A percentile compares a stretch with the other conserved stretches of the same genome.
These are phyloP conservation scores for Myrmophylax atrothorax DNA, from an alignment of 2,113 vertebrate species.

Conservation along the genomic window DNA sequence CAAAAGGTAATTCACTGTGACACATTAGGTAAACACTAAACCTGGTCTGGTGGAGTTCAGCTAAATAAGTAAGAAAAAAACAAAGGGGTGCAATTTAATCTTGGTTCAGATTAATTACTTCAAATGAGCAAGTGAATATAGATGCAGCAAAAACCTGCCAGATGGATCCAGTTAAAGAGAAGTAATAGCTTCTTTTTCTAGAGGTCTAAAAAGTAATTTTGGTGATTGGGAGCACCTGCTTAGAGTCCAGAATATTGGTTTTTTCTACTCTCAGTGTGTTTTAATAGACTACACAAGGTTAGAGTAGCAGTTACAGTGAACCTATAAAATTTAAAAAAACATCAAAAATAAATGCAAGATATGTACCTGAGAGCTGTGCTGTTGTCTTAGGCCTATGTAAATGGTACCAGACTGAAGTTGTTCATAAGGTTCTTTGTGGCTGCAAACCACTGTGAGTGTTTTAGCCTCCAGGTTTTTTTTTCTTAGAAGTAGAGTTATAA, in stretches of 20 bases:
- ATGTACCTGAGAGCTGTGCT: background rate
- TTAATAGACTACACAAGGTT: background rate
- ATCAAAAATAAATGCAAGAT: background rate
- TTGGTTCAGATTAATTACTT: constrained; percentile 65
- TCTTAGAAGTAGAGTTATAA: background rate
- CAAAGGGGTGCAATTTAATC: constrained; percentile 44
- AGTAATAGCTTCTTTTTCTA: constrained; percentile 41
- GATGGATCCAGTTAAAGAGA: constrained; percentile 17
- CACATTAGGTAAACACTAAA: constrained; percentile 60
- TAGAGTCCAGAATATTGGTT: background rate
- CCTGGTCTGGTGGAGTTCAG: constrained; percentile 27
- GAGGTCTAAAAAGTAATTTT: constrained; percentile 24
- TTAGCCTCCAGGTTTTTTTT: background rate
- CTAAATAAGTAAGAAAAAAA: constrained; percentile 54
- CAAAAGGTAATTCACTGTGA: constrained; percentile 63
- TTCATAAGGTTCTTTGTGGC: background rate
- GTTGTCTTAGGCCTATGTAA: background rate
- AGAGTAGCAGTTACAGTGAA: background rate
- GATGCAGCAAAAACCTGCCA: constrained; percentile 55
- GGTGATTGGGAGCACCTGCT: background rate
- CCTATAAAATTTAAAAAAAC: background rate
- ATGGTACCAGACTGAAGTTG: background rate
- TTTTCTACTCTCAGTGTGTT: background rate
- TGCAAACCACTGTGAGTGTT: background rate
- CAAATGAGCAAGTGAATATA: constrained; percentile 57